phyloP scores from a whole-genome alignment of 2,113 vertebrate species.

The Crotalus viridis region DNA sequence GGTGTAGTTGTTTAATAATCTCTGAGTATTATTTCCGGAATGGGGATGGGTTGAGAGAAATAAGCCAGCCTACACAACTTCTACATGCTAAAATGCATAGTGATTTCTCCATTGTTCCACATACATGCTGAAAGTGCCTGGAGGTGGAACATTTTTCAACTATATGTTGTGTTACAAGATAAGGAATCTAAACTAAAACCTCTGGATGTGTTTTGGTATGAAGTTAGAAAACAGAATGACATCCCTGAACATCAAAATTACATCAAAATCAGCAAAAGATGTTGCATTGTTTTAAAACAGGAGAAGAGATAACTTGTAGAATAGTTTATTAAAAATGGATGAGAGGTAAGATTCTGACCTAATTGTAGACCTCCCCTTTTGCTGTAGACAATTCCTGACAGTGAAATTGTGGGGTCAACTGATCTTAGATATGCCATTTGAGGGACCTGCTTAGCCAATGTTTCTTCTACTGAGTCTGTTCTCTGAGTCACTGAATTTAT shows the following conservation, averaged over 20 bases:
- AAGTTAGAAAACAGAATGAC: neutral
- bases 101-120: neutral
- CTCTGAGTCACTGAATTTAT: neutral
- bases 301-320: too few relatives aligned
- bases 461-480: neutral
- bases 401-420: neutral
- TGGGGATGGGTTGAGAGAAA: neutral
- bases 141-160: neutral
- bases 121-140: neutral
- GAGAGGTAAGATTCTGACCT: neutral
- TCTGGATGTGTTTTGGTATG: neutral
- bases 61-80: neutral
- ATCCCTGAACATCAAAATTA: neutral
- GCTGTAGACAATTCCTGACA: neutral
- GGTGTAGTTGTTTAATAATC: neutral
- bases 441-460: neutral
- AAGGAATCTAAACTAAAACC: neutral
- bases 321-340: neutral
- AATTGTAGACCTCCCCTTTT: neutral
- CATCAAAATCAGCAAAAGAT: too few relatives aligned
- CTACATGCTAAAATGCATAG: neutral
- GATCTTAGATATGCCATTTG: neutral
- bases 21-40: slow-evolving; percentile 1
- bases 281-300: too few relatives aligned
- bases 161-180: neutral